Conservation (phyloP, 2,888 invertebrate genomes). For the Anthophora plumipes region DNA sequence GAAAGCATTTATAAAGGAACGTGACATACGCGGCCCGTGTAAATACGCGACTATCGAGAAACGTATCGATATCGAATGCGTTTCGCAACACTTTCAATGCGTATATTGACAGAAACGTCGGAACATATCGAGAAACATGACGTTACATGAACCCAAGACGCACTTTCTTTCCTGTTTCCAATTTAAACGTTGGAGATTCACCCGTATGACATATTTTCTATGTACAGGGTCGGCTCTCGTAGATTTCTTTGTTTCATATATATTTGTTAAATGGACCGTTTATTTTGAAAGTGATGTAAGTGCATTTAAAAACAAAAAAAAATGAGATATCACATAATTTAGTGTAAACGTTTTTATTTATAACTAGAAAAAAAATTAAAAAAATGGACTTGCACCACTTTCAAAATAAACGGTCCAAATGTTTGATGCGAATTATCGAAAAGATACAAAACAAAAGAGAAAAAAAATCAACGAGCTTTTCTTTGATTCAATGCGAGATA, state of each 20-base stretch:
- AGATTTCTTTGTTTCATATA: too few species aligned
- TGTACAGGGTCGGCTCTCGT: neutral
- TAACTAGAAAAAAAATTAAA: too few species aligned
- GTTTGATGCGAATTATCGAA: neutral
- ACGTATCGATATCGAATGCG: constrained; percentile 39
- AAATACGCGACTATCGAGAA: constrained; percentile 2
- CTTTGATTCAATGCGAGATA: constrained; percentile 10
- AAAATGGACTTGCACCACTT: too few species aligned
- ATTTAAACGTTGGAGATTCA: neutral
- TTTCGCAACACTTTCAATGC: constrained; percentile 10
- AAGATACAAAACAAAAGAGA: too few species aligned
- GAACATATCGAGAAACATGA: constrained; percentile 22
- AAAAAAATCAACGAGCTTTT: neutral
- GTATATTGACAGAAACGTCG: constrained; percentile 59
- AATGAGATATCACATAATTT: too few species aligned
- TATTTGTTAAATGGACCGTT: too few species aligned
- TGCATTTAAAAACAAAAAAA: too few species aligned
- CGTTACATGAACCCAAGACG: neutral
- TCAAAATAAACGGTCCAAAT: too few species aligned
- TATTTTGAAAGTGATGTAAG: too few species aligned
- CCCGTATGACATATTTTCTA: too few species aligned
- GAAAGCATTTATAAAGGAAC: constrained; percentile 22
- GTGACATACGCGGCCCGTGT: neutral
- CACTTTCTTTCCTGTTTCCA: neutral
- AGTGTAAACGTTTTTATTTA: too few species aligned